These are phyloP conservation scores for Drosophila demipolita DNA, from an alignment of 2,888 invertebrate species.

Conservation along the genomic window DNA sequence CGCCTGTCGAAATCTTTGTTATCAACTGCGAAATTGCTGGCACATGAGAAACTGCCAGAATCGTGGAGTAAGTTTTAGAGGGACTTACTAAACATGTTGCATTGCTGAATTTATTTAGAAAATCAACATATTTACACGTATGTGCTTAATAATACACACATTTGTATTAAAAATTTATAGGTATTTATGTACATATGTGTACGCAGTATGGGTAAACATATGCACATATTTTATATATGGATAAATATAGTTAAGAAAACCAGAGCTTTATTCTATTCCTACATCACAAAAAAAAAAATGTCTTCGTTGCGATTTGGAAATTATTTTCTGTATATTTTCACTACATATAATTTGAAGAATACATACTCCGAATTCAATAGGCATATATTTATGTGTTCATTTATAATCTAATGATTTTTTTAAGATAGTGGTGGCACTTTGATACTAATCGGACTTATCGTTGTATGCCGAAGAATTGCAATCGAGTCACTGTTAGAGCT, in stretches of 20 bases:
- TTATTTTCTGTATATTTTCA: conserved; percentile 16
- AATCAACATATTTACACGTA: conserved; percentile 14
- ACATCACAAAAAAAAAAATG: conserved; percentile 1
- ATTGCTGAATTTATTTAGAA: conserved; percentile 1
- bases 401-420: conserved; percentile 60
- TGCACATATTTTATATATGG: conserved; percentile 25
- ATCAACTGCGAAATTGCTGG: conserved; percentile 14
- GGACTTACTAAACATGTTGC: conserved; percentile 2
- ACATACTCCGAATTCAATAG: conserved; percentile 53
- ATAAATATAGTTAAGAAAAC: conserved; percentile 22
- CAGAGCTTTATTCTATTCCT: conserved; percentile 2
- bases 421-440: conserved; percentile 54
- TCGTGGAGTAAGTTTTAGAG: not conserved
- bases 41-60: not conserved
- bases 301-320: conserved; percentile 4
- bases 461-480: conserved; percentile 27
- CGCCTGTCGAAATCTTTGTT: conserved; percentile 7
- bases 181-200: conserved; percentile 36
- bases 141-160: conserved; percentile 14
- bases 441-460: conserved; percentile 42
- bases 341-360: conserved; percentile 37
- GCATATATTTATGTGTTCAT: conserved; percentile 61
- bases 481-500: conserved; percentile 11
- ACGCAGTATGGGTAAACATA: conserved; percentile 35
- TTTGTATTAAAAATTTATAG: conserved; percentile 12